Evolutionary conservation across 2,113 vertebrate species (phyloP), one percentile per base, ranked within the genome.

Genomic region (Gopherus flavomarginatus): DNA sequence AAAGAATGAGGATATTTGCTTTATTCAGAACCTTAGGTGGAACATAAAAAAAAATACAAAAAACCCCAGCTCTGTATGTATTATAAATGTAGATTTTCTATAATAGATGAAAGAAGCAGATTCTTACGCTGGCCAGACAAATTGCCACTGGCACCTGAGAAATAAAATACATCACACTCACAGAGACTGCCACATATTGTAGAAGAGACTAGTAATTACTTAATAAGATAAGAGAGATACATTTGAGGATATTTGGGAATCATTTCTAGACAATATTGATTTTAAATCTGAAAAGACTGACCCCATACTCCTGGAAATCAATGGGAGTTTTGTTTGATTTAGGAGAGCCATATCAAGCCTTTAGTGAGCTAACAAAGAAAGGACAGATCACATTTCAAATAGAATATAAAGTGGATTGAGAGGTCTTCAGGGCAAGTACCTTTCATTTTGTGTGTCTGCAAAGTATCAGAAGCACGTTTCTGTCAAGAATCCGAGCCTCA

Each of bases 31-130:
- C 27, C 89, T 3, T 4, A 65, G 52, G 14, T 1, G 31, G 79
- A 53, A 91, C 29, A 86, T 1, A 0, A 94, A n/a, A 83, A 72
- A 53, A 35, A 52, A 14, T 17, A 75, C 49, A 50, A 47, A 8
- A 53, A 35, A 49, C 1, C 11, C 10, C 11, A 53, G 42, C 17
- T 91, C 1, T 0, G 0, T 57, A 1, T 91, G 3, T 21, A 79
- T 65, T 95, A 75, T 8, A 93, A 92, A 95, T 86, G 13, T n/a
- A 65, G 4, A 1, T 72, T 94, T 97, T 35, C 44, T 92, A 2
- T 42, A 50, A 86, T 87, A 91, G 94, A 86, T 49, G 42, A 85
- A 84, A 90, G n/a, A 35, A 81, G 53, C 10, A 6, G 9, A 44
- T 88, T 95, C 88, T 77, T 85, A 93, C 75, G 87, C 24, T 77